These are phyloP conservation scores for Lagocephalus sceleratus DNA, from an alignment of 2,797 vertebrate species.

Conservation along the genomic window DNA sequence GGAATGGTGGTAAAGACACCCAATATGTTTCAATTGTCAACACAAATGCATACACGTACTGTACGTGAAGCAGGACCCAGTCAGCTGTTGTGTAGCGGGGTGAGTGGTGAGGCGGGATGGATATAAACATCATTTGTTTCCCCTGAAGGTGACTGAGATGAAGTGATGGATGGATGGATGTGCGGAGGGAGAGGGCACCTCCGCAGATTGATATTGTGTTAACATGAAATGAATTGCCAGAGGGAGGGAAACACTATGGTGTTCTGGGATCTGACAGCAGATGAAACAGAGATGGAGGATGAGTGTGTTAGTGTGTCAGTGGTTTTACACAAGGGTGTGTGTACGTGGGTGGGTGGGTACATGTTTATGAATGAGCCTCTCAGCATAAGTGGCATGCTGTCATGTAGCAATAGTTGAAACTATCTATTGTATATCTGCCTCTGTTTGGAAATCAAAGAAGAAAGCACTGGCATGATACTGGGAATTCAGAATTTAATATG, in stretches of 20 bases:
- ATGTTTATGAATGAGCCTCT: conserved; percentile 44
- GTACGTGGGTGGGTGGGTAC: conserved; percentile 14
- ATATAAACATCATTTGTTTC: conserved; percentile 45
- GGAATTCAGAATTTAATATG: no score
- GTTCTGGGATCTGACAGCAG: conserved; percentile 48
- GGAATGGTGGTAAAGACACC: no score
- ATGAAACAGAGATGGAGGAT: conserved; percentile 38
- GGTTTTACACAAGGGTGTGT: conserved; percentile 5
- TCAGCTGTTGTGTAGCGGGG: background rate
- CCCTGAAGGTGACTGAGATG: conserved; percentile 51
- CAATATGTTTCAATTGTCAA: no score
- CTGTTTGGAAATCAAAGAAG: no score
- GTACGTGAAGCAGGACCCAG: background rate
- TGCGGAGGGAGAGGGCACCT: conserved; percentile 38
- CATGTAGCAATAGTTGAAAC: background rate
- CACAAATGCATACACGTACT: conserved; percentile 1
- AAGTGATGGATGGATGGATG: conserved; percentile 29
- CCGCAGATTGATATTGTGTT: conserved; percentile 52
- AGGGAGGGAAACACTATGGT: conserved; percentile 40
- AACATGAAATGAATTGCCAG: conserved; percentile 59
- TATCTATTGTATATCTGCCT: background rate
- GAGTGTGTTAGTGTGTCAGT: conserved; percentile 10
- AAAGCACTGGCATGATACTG: background rate
- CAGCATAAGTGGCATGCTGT: conserved; percentile 21
- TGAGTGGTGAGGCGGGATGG: conserved; percentile 17